Evolutionary conservation across 1,140 invertebrate species (phyloP), one percentile per base, ranked within the genome.

Genomic region (Maconellicoccus hirsutus): DNA sequence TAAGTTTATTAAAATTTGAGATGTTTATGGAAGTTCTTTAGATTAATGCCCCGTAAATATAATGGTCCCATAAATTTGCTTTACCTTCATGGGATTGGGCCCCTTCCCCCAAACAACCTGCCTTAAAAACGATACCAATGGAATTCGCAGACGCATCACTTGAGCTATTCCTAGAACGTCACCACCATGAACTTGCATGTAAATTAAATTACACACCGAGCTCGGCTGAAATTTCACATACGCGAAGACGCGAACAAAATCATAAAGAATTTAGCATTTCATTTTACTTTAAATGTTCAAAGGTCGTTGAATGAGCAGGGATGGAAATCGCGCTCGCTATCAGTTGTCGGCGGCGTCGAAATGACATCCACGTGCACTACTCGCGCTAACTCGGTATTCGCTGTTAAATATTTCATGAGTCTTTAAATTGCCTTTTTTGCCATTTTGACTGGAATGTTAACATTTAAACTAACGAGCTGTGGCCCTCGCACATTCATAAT

Each of bases 401-500:
- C 42, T 52, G 61, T 66, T 66, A 66, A 66, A 66, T 66, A 66
- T 66, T 66, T 66, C 61, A 66, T 66, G 61, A 25, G 42, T 66
- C 25, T 66, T 66, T 66, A 66, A 66, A 66, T 66, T 66, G 61
- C 61, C 61, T 66, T 66, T 66, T 66, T 66, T 66, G 61, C 61
- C 61, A 66, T 66, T 66, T 66, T 66, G 61, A 66, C 61, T 23
- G 21, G 61, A 25, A 25, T 66, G 61, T 66, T 66, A 66, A 66
- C 61, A 66, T 66, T 66, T 66, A 66, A 25, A 66, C 61, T 66
- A 66, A 66, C 61, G 25, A 66, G 61, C 61, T 66, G 25, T 66
- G 25, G 61, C 21, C 61, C 61, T 66, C 25, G 19, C 25, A 66
- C 61, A 66, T 66, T 66, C 61, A 25, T 26, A 25, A 66, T 66